These are phyloP conservation scores for Poecilus cupreus DNA, from an alignment of 2,888 invertebrate genomes.

Conservation along the genomic window DNA sequence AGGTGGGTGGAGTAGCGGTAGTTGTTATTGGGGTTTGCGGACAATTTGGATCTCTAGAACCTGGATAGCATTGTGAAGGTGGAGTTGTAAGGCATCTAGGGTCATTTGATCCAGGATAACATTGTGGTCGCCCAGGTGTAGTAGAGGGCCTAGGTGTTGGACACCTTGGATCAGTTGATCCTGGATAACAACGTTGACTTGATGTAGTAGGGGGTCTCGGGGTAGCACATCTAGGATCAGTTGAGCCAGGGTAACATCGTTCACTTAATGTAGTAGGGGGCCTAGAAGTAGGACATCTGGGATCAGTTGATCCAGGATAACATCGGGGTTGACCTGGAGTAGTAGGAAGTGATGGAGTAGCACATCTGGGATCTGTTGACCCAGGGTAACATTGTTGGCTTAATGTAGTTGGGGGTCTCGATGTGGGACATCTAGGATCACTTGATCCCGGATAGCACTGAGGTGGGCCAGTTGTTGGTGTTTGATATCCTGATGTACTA, in stretches of 20 bases:
- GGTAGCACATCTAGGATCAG: constrained; percentile 64
- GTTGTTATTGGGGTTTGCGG: constrained; percentile 65
- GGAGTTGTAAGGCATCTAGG: constrained; percentile 59
- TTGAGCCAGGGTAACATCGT: constrained; percentile 67
- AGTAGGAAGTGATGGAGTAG: constrained; percentile 62
- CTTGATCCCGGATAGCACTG: constrained; percentile 67
- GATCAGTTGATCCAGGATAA: constrained; percentile 62
- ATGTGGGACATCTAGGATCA: constrained; percentile 66
- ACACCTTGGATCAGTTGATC: constrained; percentile 66
- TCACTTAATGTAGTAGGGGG: constrained; percentile 63
- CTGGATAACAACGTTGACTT: constrained; percentile 65
- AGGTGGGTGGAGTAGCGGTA: constrained; percentile 66
- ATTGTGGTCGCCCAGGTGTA: not conserved
- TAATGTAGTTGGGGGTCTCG: constrained; percentile 33
- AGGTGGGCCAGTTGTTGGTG: not conserved
- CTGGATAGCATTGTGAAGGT: constrained; percentile 64
- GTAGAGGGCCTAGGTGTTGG: constrained; percentile 62
- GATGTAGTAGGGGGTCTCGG: constrained; percentile 58
- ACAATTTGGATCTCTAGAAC: constrained; percentile 66
- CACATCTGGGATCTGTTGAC: constrained; percentile 65
- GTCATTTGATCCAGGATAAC: constrained; percentile 64
- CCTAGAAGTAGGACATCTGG: not conserved
- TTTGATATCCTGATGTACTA: constrained; percentile 52
- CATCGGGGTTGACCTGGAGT: not conserved
- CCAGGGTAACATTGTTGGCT: constrained; percentile 65